Evolutionary conservation across 2,797 vertebrate species (phyloP).

Genomic region (Uromys caudimaculatus): DNA sequence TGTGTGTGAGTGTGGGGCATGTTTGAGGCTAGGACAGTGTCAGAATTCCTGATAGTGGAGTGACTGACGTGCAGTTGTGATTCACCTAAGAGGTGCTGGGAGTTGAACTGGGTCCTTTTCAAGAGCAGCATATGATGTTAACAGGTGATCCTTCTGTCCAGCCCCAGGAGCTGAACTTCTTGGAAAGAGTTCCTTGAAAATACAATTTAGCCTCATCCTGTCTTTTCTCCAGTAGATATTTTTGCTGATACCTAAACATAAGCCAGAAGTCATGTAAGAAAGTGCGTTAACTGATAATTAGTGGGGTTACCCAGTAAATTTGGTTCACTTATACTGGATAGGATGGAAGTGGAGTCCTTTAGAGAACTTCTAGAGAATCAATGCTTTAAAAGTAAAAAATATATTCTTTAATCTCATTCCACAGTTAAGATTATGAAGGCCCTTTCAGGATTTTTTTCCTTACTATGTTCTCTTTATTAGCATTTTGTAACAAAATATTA

Average conservation of each 20-base stretch:
- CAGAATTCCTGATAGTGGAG: rapidly evolving
- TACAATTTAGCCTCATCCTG: background rate
- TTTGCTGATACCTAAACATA: background rate
- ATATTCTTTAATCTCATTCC: background rate
- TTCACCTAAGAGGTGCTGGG: too few species aligned
- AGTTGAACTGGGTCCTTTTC: background rate
- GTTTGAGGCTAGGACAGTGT: background rate
- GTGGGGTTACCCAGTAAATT: background rate
- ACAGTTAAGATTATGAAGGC: background rate
- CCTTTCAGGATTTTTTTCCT: background rate
- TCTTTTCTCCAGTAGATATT: background rate
- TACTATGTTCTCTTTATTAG: background rate
- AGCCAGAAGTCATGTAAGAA: background rate
- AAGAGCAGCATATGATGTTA: background rate
- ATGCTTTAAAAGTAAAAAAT: background rate
- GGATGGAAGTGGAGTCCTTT: background rate
- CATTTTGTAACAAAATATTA: background rate
- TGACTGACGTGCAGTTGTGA: background rate
- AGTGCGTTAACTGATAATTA: background rate
- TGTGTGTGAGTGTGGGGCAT: background rate
- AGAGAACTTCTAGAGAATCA: background rate
- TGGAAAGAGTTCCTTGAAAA: background rate
- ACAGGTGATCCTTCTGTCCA: background rate
- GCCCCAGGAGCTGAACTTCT: background rate
- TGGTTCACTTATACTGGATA: background rate